Evolutionary conservation across 2,888 invertebrate genomes (phyloP).

Genomic region (Cistogaster globosa): DNA sequence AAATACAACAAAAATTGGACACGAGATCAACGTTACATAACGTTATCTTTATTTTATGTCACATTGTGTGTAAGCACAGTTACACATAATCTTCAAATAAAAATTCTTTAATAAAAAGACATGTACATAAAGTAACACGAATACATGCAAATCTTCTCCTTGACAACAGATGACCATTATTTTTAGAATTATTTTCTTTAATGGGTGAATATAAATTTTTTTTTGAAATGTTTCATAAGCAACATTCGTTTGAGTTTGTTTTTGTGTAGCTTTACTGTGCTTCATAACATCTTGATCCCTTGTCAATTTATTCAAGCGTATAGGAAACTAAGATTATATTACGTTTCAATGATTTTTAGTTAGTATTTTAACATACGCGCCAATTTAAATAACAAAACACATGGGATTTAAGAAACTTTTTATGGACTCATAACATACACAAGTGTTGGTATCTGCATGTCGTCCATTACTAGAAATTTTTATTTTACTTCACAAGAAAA

Average conservation of each 20-base stretch:
- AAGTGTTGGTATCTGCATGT: not conserved
- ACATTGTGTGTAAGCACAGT: too few relatives aligned
- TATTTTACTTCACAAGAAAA: too few relatives aligned
- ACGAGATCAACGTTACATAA: too few relatives aligned
- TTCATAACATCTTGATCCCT: slow-evolving; percentile 78
- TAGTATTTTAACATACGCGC: not conserved
- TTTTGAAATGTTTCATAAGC: too few relatives aligned
- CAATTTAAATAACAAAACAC: slow-evolving; percentile 34
- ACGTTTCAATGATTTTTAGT: slow-evolving; percentile 51
- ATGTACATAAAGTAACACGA: not conserved
- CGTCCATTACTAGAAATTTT: too few relatives aligned
- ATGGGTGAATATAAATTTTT: not conserved
- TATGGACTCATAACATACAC: too few relatives aligned
- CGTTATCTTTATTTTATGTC: too few relatives aligned
- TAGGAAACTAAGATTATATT: slow-evolving; percentile 67
- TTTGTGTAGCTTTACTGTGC: too few relatives aligned
- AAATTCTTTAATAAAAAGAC: not conserved
- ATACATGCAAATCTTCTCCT: slow-evolving; percentile 43
- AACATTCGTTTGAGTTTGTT: too few relatives aligned
- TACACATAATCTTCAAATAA: not conserved
- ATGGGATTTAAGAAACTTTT: slow-evolving; percentile 10
- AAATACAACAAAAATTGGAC: too few relatives aligned
- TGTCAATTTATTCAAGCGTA: slow-evolving; percentile 79
- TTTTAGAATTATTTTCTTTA: slow-evolving; percentile 18
- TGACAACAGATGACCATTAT: slow-evolving; percentile 39